Percentiles rank a stretch among this genome's conserved stretches.
phyloP scores from a whole-genome alignment of 2,113 vertebrate species.

The Podilymbus podiceps region DNA sequence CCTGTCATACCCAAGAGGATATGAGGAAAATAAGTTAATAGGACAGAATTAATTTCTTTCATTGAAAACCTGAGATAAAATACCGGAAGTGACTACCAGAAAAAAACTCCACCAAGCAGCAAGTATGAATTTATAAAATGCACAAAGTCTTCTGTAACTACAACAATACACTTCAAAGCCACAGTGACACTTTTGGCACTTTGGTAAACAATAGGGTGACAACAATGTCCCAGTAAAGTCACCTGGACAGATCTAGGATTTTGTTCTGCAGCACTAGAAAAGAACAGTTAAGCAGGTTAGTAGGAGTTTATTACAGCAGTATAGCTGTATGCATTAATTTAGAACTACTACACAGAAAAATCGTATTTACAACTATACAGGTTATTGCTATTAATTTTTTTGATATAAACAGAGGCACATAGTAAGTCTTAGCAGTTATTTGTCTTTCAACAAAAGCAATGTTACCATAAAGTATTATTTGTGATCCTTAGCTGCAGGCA shows the following conservation, averaged over 20 bases:
- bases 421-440: not conserved
- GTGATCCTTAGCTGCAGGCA: not conserved
- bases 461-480: not conserved
- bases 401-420: not conserved
- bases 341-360: not conserved
- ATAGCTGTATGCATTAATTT: not conserved
- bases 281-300: not conserved
- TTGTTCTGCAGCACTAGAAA: not conserved
- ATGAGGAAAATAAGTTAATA: not conserved
- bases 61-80: not conserved
- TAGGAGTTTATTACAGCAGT: not conserved
- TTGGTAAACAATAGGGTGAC: not conserved
- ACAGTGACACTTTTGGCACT: not conserved
- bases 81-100: not conserved
- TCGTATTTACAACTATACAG: not conserved
- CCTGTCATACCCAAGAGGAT: not conserved
- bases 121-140: not conserved
- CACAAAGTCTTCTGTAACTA: not conserved
- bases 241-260: not conserved
- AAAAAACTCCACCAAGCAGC: not conserved
- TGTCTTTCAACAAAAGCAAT: not conserved
- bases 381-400: not conserved
- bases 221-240: not conserved
- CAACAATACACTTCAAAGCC: not conserved
- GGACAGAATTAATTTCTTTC: not conserved